These are phyloP conservation scores for Cynodonichthys magdalenae DNA, from an alignment of 2,797 vertebrate species.

Conservation along the genomic window DNA sequence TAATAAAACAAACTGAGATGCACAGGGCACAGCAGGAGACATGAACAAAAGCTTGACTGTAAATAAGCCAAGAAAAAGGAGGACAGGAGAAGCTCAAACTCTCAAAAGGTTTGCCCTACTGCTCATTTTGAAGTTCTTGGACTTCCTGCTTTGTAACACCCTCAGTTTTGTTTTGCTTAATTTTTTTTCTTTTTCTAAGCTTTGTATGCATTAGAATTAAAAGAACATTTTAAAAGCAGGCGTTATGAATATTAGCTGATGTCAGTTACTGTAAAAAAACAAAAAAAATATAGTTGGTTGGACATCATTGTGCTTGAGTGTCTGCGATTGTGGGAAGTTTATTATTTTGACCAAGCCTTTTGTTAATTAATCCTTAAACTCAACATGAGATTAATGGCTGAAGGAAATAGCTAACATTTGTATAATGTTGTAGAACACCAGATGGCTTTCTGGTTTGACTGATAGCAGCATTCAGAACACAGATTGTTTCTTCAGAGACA, in stretches of 20 bases:
- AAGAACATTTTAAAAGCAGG: too few species aligned
- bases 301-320: not conserved
- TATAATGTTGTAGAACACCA: conserved; percentile 4
- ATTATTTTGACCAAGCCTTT: not conserved
- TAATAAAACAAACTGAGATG: conserved; percentile 45
- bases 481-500: conserved; percentile 35
- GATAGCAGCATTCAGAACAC: conserved; percentile 13
- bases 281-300: not conserved
- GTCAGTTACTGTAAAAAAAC: not conserved
- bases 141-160: too few species aligned
- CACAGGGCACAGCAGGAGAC: conserved; percentile 41
- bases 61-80: conserved; percentile 12
- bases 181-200: too few species aligned
- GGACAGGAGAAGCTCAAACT: conserved; percentile 8
- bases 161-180: too few species aligned
- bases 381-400: conserved; percentile 5
- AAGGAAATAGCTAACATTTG: not conserved
- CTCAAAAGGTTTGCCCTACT: not conserved
- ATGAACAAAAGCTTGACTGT: conserved; percentile 19
- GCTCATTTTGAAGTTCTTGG: too few species aligned
- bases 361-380: conserved; percentile 2
- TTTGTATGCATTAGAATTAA: too few species aligned
- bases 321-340: not conserved
- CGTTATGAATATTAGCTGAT: not conserved
- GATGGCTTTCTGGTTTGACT: not conserved